Percentiles rank a stretch among this genome's conserved stretches.
phyloP scores from a whole-genome alignment of 2,797 vertebrate genomes.

The Gastrophryne carolinensis region DNA sequence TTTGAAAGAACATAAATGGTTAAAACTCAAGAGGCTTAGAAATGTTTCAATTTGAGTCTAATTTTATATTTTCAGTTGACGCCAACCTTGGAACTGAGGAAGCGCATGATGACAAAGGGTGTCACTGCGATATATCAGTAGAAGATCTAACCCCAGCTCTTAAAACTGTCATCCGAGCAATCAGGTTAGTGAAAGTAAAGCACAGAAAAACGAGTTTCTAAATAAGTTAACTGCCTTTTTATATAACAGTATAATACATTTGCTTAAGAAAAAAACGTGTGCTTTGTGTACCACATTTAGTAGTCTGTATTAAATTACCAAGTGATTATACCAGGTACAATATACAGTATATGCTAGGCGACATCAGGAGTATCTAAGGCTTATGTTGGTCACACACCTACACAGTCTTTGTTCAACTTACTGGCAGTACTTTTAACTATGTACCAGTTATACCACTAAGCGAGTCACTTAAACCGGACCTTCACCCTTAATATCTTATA shows the following conservation, averaged over 20 bases:
- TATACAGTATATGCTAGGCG: too few species aligned
- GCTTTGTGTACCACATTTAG: not conserved
- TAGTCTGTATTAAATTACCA: not conserved
- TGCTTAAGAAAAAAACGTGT: not conserved
- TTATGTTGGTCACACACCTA: too few species aligned
- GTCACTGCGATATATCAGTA: slow-evolving; percentile 91
- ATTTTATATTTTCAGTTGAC: slow-evolving; percentile 78
- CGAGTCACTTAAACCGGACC: too few species aligned
- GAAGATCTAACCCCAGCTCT: slow-evolving; percentile 92
- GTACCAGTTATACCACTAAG: too few species aligned
- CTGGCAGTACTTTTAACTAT: too few species aligned
- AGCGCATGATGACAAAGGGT: slow-evolving; percentile 88
- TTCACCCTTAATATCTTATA: too few species aligned
- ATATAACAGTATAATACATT: not conserved
- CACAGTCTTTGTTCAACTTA: too few species aligned
- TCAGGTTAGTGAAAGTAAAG: slow-evolving; percentile 78
- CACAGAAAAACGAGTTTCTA: too few species aligned
- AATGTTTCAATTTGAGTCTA: not conserved
- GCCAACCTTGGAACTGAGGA: slow-evolving; percentile 84
- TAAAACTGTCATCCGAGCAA: slow-evolving; percentile 91
- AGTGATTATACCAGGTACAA: too few species aligned
- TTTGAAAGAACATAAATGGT: too few species aligned
- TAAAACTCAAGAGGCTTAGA: too few species aligned
- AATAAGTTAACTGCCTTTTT: not conserved
- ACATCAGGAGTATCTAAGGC: too few species aligned